Base-by-base conservation (phyloP, 2,888 invertebrate species). In the Unio pictorum region DNA sequence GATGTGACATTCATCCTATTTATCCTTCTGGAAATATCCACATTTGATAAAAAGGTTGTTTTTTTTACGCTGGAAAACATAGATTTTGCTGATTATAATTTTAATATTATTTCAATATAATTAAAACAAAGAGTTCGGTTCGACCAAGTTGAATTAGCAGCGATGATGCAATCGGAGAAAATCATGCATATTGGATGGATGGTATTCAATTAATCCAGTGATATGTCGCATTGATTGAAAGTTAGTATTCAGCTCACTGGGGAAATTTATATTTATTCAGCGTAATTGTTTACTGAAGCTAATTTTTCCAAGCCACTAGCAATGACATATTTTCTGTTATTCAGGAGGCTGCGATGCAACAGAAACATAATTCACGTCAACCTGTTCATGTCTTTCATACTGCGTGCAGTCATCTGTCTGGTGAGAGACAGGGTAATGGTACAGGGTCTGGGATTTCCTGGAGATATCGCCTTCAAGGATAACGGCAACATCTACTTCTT, bases 351-450 rank as follows among this genome's bases (percentile, higher is more conserved):
- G 45, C 92, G 93, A 80, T 94, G 94, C 86, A 92, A 93, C 4
- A 90, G 94, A 76, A 94, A 94, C 87, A 93, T 93, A 75, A 91
- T 94, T 1, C 94, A 94, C 88, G 92, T 94, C 91, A 93, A 94
- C 84, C 90, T 94, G 64, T 94, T 94, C 86, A 91, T 92, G 0
- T 94, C 94, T 0, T 94, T 94, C 88, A 93, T 94, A 77, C 89
- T 93, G 60, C 91, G 93, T 68, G 93, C 93, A 0, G 92, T 92
- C 67, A 92, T 93, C 86, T 92, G 92, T 2, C 89, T 93, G 6
- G 85, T 94, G 58, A 93, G 93, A 86, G 92, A 93, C 80, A 84
- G 92, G 15, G 87, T 93, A 5, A 92, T 93, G 83, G 91, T 92
- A 3, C 91, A 80, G 30, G 82, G 81, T 4, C 67, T 85, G 8